A percentile compares a stretch with the other conserved stretches of the same genome.
phyloP scores from a whole-genome alignment of 2,797 vertebrate genomes.

The Naso thynnoides region DNA sequence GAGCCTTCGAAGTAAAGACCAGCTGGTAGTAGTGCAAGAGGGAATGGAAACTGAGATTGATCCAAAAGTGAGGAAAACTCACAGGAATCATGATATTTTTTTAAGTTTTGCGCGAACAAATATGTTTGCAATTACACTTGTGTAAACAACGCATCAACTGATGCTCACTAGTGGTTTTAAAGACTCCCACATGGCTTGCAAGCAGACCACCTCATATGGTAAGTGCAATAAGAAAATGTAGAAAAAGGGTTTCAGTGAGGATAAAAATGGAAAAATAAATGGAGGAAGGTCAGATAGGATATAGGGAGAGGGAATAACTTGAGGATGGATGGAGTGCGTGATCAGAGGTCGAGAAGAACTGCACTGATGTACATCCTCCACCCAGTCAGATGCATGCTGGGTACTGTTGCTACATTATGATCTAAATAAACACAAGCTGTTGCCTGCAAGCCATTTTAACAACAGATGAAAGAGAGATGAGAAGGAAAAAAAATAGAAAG shows the following conservation, averaged over 20 bases:
- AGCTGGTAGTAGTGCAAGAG: neutral
- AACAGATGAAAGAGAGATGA: slow-evolving; percentile 35
- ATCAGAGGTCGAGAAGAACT: slow-evolving; percentile 8
- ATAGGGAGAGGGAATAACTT: too few species aligned
- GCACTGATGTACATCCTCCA: slow-evolving; percentile 19
- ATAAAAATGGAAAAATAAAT: slow-evolving; percentile 5
- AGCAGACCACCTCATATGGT: slow-evolving; percentile 59
- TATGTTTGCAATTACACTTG: slow-evolving; percentile 65
- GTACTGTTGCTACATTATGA: slow-evolving; percentile 58
- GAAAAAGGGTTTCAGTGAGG: slow-evolving; percentile 13
- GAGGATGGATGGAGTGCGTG: neutral
- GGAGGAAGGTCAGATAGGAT: neutral
- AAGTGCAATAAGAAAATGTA: slow-evolving; percentile 36
- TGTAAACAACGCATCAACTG: slow-evolving; percentile 62
- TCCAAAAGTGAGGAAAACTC: slow-evolving; percentile 30
- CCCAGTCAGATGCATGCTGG: slow-evolving; percentile 44
- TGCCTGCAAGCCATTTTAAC: slow-evolving; percentile 48
- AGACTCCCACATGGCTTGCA: slow-evolving; percentile 48
- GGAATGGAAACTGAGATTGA: slow-evolving; percentile 28
- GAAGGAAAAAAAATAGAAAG: slow-evolving; percentile 18
- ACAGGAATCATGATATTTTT: slow-evolving; percentile 56
- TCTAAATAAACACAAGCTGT: slow-evolving; percentile 71
- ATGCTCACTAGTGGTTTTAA: slow-evolving; percentile 49
- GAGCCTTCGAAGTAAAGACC: slow-evolving; percentile 27
- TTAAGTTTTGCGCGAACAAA: slow-evolving; percentile 66